Percentiles rank a stretch among this genome's conserved stretches.
Evolutionary conservation across 2,888 invertebrate species (phyloP).

Genomic region (Craniophora ligustri): DNA sequence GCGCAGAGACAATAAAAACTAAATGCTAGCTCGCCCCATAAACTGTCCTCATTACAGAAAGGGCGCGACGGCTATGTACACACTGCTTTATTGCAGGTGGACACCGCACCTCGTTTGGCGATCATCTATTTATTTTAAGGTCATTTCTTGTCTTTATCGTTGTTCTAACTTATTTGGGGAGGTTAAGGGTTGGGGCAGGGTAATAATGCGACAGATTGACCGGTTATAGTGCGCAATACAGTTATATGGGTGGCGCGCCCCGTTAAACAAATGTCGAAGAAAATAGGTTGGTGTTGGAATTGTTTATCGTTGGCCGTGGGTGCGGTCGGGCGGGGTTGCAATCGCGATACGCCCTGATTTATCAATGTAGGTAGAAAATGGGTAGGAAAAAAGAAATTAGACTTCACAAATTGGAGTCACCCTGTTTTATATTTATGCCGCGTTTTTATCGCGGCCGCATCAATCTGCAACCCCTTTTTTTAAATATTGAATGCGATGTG

Average conservation of each 20-base stretch:
- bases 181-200: conserved; percentile 59
- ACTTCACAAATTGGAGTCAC: conserved; percentile 69
- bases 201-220: conserved; percentile 75
- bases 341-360: conserved; percentile 75
- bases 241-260: conserved; percentile 78
- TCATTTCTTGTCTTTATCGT: conserved; percentile 80
- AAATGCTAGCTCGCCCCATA: conserved; percentile 83
- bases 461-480: conserved; percentile 55
- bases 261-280: conserved; percentile 77
- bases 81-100: conserved; percentile 82
- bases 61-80: conserved; percentile 80
- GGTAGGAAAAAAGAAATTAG: conserved; percentile 67
- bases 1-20: conserved; percentile 84
- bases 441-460: conserved; percentile 45
- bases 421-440: conserved; percentile 61
- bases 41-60: conserved; percentile 86
- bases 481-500: conserved; percentile 52
- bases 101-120: conserved; percentile 77
- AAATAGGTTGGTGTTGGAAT: conserved; percentile 67
- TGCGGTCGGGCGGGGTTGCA: conserved; percentile 73
- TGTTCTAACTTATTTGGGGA: conserved; percentile 72
- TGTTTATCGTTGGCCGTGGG: conserved; percentile 72
- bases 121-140: conserved; percentile 87
- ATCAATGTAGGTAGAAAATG: conserved; percentile 66
- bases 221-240: conserved; percentile 76